Evolutionary conservation across 2,113 vertebrate species (phyloP), one percentile per base, ranked within the genome.

Genomic region (Salvator merianae): DNA sequence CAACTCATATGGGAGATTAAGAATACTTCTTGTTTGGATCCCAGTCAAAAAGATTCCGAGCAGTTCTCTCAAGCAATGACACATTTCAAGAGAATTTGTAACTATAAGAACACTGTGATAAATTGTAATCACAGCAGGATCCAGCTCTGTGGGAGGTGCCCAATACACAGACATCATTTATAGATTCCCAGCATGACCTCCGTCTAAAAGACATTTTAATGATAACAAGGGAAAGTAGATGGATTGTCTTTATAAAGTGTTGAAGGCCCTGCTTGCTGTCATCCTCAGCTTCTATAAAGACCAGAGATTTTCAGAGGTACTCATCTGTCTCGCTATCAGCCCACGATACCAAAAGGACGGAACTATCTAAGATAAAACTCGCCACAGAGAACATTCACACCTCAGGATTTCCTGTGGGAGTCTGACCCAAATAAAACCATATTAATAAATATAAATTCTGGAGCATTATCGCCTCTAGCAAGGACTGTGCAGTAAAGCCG

Each of bases 101-200:
- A 95, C 94, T 91, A 92, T 91, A 96, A 95, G 94, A 95, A 96
- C 94, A 93, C 93, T 92, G 92, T 93, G 96, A 97, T 97, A 97
- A 97, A 95, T 96, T 95, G 94, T 95, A 96, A 96, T 95, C 95
- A 1, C 91, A 92, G 87, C 95, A 92, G 94, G 95, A 95, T 93
- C 76, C 75, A 93, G 91, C 89, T 94, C 95, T 96, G 95, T 96
- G 96, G 96, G 97, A 97, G 96, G 95, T 93, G 92, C 90, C 90
- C 94, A 93, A 93, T 92, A 95, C 95, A 96, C 94, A 96, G 94
- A 95, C 94, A 95, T 94, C 94, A 94, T 96, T 97, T 97, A 96
- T 96, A 96, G 95, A 94, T 96, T 97, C 95, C 96, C 97, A 96
- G 96, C 95, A 96, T 96, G 96, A 97, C 96, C 96, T 97, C 96